Evolutionary conservation across 35 echinoderm and acorn worm genomes (phyloP), one percentile per base, ranked within the genome.

Genomic region (Acanthaster planci): DNA sequence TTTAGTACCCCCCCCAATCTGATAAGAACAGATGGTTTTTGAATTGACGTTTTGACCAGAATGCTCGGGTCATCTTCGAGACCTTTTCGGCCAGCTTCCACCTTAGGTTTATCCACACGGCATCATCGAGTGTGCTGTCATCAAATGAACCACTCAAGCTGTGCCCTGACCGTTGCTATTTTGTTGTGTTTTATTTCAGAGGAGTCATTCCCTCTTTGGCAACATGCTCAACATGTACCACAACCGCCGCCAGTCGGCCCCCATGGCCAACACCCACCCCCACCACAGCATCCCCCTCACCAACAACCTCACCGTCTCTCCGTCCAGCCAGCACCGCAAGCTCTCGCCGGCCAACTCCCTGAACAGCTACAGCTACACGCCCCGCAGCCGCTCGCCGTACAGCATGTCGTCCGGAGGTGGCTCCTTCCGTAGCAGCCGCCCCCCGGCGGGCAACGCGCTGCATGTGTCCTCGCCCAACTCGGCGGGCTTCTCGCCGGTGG

Each of bases 141-240:
- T n/a, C n/a, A 36, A 83, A 79, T 79, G 15, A 79, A 79, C 36
- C 10, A 79, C 38, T 17, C 2, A 39, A 14, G 12, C 19, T 37
- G 22, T 37, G 39, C 30, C 14, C 12, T 21, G 32, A 51, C 82
- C 3, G 26, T n/a, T 80, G 31, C 31, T 79, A 19, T 53, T 17
- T 55, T 51, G 14, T 80, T 50, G 81, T 37, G n/a, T 60, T 79
- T 76, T 38, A 36, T 87, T 64, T 81, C 96, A 99, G 96, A 76
- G 96, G 57, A 99, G 96, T 78, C 96, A 99, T 85, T 94, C 88
- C 27, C 78, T 99, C 3, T 99, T 99, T 89, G 96, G 96, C 39
- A 99, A 88, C 15, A 90, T 94, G 51, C 89, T 94, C 40, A 90
- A 91, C 79, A 93, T 91, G 80, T 94, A 89, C 44, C 92, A 97